phyloP scores from a whole-genome alignment of 2,797 vertebrate genomes.

The Phalanger gymnotis region DNA sequence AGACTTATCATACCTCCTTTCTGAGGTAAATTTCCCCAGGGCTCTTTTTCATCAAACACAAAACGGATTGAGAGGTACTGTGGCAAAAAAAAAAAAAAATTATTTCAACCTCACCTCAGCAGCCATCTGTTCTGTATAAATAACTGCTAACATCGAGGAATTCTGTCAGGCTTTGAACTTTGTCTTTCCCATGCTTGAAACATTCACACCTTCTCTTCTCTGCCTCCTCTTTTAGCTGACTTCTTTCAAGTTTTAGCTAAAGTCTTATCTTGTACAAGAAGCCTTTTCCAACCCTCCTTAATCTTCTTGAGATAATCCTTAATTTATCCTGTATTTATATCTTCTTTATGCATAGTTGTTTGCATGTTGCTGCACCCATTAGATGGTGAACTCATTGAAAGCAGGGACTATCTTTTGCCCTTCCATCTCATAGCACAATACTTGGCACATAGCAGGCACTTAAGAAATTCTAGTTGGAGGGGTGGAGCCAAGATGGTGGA shows the following conservation, averaged over 20 bases:
- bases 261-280: neutral
- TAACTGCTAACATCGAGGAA: neutral
- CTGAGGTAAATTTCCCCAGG: neutral
- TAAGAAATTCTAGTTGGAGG: neutral
- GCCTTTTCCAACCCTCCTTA: neutral
- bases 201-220: neutral
- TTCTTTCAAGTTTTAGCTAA: neutral
- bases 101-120: neutral
- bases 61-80: neutral
- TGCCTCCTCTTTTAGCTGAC: neutral
- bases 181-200: neutral
- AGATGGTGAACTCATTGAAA: neutral
- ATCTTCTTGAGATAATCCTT: neutral
- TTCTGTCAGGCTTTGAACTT: neutral
- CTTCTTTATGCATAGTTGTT: neutral
- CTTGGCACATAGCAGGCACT: neutral
- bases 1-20: neutral
- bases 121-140: neutral
- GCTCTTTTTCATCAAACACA: neutral
- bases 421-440: neutral
- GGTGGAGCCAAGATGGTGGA: too few relatives aligned
- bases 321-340: neutral
- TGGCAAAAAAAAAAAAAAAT: neutral
- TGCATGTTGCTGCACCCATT: neutral
- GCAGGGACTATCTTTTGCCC: neutral